Percentiles rank a stretch among this genome's conserved stretches.
phyloP scores from a whole-genome alignment of 2,113 vertebrate species.

The Leucoraja erinaceus region DNA sequence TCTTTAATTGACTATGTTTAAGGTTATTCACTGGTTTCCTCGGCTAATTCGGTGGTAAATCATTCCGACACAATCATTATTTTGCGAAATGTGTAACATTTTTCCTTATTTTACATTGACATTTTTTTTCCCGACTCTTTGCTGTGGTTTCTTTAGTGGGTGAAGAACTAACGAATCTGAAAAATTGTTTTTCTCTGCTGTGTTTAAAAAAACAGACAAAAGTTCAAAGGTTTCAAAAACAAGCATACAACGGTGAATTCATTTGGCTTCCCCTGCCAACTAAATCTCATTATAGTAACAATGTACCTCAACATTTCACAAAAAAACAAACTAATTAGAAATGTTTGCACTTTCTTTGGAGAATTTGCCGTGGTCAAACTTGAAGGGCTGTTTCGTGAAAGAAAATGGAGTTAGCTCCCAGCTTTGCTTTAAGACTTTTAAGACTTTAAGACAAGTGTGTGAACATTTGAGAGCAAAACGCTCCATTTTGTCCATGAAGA shows the following conservation, averaged over 20 bases:
- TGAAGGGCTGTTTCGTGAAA: not conserved
- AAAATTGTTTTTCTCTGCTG: not conserved
- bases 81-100: not conserved
- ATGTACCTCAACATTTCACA: constrained; percentile 4
- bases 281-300: not conserved
- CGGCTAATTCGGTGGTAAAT: not conserved
- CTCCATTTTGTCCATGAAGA: not conserved
- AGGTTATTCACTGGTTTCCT: not conserved
- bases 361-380: constrained; percentile 6
- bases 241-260: not conserved
- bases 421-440: not conserved
- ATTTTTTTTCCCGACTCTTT: not conserved
- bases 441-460: no score
- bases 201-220: not conserved
- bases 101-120: not conserved
- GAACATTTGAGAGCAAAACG: constrained; percentile 29
- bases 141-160: not conserved
- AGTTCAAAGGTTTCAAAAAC: not conserved
- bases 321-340: constrained; percentile 22
- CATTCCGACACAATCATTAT: not conserved
- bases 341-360: constrained; percentile 14
- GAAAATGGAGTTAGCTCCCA: not conserved
- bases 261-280: not conserved
- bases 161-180: not conserved
- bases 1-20: not conserved